Evolutionary conservation across 2,888 invertebrate species (phyloP), one percentile per base, ranked within the genome.

Genomic region (Steinernema hermaphroditum): DNA sequence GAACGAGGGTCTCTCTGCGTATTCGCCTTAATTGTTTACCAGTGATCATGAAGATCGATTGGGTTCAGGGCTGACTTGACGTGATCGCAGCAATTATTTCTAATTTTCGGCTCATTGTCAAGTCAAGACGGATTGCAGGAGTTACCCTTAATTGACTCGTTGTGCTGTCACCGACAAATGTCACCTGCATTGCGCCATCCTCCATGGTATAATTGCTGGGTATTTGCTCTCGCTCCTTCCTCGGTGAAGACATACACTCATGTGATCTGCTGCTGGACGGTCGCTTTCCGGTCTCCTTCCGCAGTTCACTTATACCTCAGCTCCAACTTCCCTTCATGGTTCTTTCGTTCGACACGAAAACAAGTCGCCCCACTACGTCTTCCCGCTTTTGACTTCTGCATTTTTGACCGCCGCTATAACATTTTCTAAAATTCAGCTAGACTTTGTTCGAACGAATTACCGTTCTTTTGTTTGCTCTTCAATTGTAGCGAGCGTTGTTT

Each of bases 381-480:
- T 46, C 34, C 16, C 62, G 62, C 62, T 62, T 32, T 34, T 62
- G 32, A 62, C 27, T 12, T 24, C 32, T 8, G 32, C 16, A 37
- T 32, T 62, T 62, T 37, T 62, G 29, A 27, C 32, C 16, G 19
- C 62, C 62, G 62, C 22, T 62, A 16, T 62, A 27, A 32, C 62
- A 32, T 34, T 27, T 32, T 62, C 62, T 32, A 16, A 62, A 32
- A 62, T 62, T 62, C 16, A 32, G 62, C 32, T 62, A 62, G 22
- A 32, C 62, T 22, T 54, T 24, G 24, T 12, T 27, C 54, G 12
- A 54, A 27, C 54, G 24, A 24, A 54, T 54, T 54, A 22, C 6
- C 27, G 54, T 27, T 54, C 62, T 62, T 32, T 62, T 62, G 62
- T 62, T 62, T 62, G 62, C 62, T 62, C 62, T 32, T 62, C 62